Percentiles rank a stretch among this genome's conserved stretches.
phyloP scores from a whole-genome alignment of 2,113 vertebrate genomes.

The Pterocles orientalis region DNA sequence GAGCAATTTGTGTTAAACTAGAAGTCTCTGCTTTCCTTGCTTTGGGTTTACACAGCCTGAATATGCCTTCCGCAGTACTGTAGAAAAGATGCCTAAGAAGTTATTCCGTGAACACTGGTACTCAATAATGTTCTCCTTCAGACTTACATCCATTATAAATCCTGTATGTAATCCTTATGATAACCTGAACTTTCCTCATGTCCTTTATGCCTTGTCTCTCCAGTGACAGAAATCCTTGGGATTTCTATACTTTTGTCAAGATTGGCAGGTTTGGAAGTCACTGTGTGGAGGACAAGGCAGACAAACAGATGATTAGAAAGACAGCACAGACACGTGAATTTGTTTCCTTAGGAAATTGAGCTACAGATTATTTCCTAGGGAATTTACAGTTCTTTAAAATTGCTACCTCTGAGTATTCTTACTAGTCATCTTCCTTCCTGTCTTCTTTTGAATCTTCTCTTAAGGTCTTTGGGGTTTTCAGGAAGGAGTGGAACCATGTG shows the following conservation, averaged over 20 bases:
- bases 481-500: not conserved
- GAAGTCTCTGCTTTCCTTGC: not conserved
- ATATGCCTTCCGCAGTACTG: not conserved
- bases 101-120: not conserved
- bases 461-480: not conserved
- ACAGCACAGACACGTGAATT: slow-evolving; percentile 37
- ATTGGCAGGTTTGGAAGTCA: not conserved
- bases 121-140: not conserved
- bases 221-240: not conserved
- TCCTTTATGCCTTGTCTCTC: not conserved
- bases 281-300: not conserved
- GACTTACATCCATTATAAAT: not conserved
- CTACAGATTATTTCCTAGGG: not conserved
- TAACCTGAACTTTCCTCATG: not conserved
- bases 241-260: not conserved
- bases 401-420: slow-evolving; percentile 20
- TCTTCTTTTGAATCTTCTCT: not conserved
- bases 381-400: slow-evolving; percentile 25
- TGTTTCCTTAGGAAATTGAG: slow-evolving; percentile 47
- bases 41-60: not conserved
- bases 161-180: not conserved
- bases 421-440: slow-evolving; percentile 42
- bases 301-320: slow-evolving; percentile 48
- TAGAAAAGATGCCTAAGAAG: not conserved
- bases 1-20: not conserved